phyloP scores from a whole-genome alignment of 2,888 invertebrate species.

The Rhimphoctona megacephalus region DNA sequence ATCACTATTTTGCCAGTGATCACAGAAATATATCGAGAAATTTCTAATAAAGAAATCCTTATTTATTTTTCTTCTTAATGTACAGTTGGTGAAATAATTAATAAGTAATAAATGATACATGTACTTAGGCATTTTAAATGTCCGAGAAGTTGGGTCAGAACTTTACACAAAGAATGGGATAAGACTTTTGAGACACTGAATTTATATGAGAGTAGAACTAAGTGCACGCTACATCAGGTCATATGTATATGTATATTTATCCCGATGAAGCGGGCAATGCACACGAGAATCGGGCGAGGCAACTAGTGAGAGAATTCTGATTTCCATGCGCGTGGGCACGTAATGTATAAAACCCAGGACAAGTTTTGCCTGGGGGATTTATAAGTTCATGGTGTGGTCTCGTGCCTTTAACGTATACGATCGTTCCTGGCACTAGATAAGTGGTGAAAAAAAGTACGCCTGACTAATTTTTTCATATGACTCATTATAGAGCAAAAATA shows the following conservation, averaged over 20 bases:
- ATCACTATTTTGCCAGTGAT: too few species aligned
- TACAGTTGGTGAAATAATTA: neutral
- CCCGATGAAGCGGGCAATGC: conserved; percentile 28
- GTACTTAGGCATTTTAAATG: neutral
- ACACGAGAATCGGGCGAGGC: conserved; percentile 58
- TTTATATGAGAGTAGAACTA: neutral
- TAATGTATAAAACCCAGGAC: conserved; percentile 52
- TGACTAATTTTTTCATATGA: neutral
- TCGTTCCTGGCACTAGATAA: conserved; percentile 13
- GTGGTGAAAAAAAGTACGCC: neutral
- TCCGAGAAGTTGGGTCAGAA: neutral
- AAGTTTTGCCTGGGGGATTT: conserved; percentile 55
- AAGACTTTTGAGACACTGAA: neutral
- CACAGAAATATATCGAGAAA: neutral
- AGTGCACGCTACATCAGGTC: neutral
- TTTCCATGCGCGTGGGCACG: conserved; percentile 63
- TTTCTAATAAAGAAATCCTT: neutral
- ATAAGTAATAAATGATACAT: neutral
- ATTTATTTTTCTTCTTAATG: neutral
- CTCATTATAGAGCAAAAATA: neutral
- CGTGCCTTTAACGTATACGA: conserved; percentile 12
- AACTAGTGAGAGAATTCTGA: conserved; percentile 59
- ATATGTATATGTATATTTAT: conserved; percentile 10
- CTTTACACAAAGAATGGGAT: neutral
- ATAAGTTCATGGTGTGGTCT: conserved; percentile 49